Base-by-base conservation (phyloP, 2,797 vertebrate genomes). In the Pseudopleuronectes americanus region DNA sequence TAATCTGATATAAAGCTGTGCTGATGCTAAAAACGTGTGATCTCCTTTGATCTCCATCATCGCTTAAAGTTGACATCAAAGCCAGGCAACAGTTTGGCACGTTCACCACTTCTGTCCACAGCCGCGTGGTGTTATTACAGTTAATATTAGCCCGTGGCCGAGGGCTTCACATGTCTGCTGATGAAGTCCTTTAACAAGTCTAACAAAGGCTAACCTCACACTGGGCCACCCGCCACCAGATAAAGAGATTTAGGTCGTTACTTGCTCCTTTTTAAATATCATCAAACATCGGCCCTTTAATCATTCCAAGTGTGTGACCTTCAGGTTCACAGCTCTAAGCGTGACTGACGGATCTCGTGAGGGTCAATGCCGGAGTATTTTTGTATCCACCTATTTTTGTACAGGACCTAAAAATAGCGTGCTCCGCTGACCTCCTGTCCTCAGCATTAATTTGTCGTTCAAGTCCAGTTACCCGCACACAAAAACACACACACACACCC, bases 341-440 rank as follows among this genome's bases (percentile, higher is more conserved):
- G 24, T 90, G 80, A 90, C 77, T 71, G 88, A 84, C 83, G 69
- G 80, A 84, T 70, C 74, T 73, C 71, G 75, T 55, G 58, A 77
- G 80, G 80, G 67, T 76, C 78, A 64, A 28, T 31, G 55, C 70
- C 59, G 68, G 76, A 76, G 77, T 86, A 84, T 92, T 90, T 92
- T 90, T 78, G 87, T 79, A 87, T 68, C 63, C 28, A 31, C 28
- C 28, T 31, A 31, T 31, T 31, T 31, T 31, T 31, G 28, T 31
- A 31, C 77, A 72, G 53, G 77, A 66, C 60, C 92, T 93, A 92
- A 92, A 95, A 93, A 93, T 94, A 93, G 93, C 87, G 80, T 24
- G 61, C 79, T 76, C 79, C 2, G 80, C 76, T 84, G 87, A 92
- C 89, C 92, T 86, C 81, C 47, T 48, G 47, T 48, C 74, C 68